Evolutionary conservation across 2,113 vertebrate species (phyloP), one percentile per base, ranked within the genome.

Genomic region (Corythaixoides concolor): DNA sequence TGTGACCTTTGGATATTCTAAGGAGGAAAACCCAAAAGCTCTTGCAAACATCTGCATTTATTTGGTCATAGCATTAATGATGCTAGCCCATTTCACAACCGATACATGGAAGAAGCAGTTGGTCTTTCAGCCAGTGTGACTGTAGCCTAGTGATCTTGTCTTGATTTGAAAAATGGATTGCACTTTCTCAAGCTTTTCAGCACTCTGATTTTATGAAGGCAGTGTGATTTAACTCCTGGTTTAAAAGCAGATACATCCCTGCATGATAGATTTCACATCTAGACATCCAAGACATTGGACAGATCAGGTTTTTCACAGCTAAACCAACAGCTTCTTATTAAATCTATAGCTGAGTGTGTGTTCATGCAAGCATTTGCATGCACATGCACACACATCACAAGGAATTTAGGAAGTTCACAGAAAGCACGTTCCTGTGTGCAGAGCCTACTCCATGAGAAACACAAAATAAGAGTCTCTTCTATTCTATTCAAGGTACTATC

Each of bases 401-500:
- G 49, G 35, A 56, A 28, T 49, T 45, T 9, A 19, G 33, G 23
- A 32, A 72, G 24, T 19, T 67, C 23, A 55, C 15, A 41, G 39
- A 39, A 78, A 41, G 9, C 14, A 59, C 2, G 2, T 45, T 50
- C 5, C 39, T 41, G 4, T 15, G 11, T 18, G 23, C 6, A 53
- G 47, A 75, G 9, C 7, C 27, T 11, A 16, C 10, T 22, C 28
- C 11, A 5, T 3, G 5, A 23, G 8, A 85, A 49, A 27, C 9
- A 47, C 39, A 64, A 72, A 60, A 19, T 4, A 28, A 67, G 68
- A 81, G 24, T 4, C 37, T 82, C 15, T 27, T 67, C 27, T 24
- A 0, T 27, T 67, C 27, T 24, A 0, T 17, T 59, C 37, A 60
- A 60, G 10, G 33, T 30, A 33, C 27, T 8, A 6, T 1, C 28